phyloP scores from a whole-genome alignment of 1,140 invertebrate species.

The Solenopsis invicta region DNA sequence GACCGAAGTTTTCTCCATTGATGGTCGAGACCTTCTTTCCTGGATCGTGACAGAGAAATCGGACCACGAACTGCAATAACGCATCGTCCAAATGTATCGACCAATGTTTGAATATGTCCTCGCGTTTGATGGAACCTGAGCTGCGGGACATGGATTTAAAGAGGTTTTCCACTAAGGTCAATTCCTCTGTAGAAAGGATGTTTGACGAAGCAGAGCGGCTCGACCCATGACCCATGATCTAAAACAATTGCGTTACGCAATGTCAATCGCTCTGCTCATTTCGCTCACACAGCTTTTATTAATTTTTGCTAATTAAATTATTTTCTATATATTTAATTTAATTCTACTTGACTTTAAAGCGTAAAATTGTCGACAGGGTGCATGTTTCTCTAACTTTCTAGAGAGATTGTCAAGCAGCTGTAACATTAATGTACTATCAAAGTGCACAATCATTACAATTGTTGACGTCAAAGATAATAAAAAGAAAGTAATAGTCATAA shows the following conservation, averaged over 20 bases:
- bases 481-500: no score
- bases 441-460: neutral
- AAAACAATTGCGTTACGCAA: slow-evolving; percentile 42
- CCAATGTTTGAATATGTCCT: slow-evolving; percentile 86
- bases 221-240: slow-evolving; percentile 85
- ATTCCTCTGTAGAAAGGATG: slow-evolving; percentile 84
- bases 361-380: neutral
- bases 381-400: neutral
- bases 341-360: neutral
- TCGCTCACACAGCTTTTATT: neutral
- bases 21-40: slow-evolving; percentile 83
- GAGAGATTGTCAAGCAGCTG: neutral
- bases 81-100: slow-evolving; percentile 84
- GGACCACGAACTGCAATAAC: slow-evolving; percentile 83
- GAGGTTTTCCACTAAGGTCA: slow-evolving; percentile 84
- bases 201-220: slow-evolving; percentile 84
- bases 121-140: slow-evolving; percentile 86
- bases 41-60: slow-evolving; percentile 85
- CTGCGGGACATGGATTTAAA: slow-evolving; percentile 86
- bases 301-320: neutral
- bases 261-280: neutral
- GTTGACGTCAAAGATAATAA: neutral
- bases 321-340: neutral
- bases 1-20: slow-evolving; percentile 85
- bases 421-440: neutral